Base-by-base conservation (phyloP, 2,797 vertebrate species). In the Spatula clypeata region DNA sequence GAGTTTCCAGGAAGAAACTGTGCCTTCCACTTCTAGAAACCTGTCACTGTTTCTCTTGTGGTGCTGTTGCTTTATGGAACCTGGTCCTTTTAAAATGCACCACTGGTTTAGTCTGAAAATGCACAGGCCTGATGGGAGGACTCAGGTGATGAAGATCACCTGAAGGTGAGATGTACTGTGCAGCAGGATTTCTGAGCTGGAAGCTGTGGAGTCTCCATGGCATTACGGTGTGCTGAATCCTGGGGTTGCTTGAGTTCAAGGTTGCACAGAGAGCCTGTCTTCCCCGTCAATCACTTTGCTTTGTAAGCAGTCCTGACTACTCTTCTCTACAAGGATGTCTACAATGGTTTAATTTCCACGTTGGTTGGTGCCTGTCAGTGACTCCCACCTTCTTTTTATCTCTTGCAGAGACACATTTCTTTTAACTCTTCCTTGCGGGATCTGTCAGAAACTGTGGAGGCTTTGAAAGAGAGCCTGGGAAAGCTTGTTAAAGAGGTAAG, bases 401-500 rank as follows among this genome's bases (percentile, higher is more conserved):
- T 82, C 23, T 72, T 97, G 92, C 98, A 99, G 99, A 97, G 86
- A 79, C 98, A 94, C n/a, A 54, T 98, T 38, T 96, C 95, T 79
- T 98, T 98, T 12, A 98, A 99, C 83, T 98, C 98, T 4, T 97
- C 98, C 1, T 92, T 98, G 38, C 79, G 79, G 58, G 95, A 98
- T 51, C 98, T 99, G 34, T 94, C 98, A 57, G 98, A 93, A 96
- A 98, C 99, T 24, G 98, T 99, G 49, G 98, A 98, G 96, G 96
- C 94, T 21, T 97, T 99, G 74, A 97, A 98, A 96, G 98, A 98
- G 38, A 99, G 98, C 93, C 47, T 99, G 61, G 98, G 98, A n/a
- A 98, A 95, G 1, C 98, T 99, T 86, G 97, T 99, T 11, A 98
- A 98, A 36, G 99, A 99, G 99, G 99, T 99, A 98, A 97, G 97